These are phyloP conservation scores for Lynx canadensis DNA, from an alignment of 2,113 vertebrate genomes.

Conservation along the genomic window DNA sequence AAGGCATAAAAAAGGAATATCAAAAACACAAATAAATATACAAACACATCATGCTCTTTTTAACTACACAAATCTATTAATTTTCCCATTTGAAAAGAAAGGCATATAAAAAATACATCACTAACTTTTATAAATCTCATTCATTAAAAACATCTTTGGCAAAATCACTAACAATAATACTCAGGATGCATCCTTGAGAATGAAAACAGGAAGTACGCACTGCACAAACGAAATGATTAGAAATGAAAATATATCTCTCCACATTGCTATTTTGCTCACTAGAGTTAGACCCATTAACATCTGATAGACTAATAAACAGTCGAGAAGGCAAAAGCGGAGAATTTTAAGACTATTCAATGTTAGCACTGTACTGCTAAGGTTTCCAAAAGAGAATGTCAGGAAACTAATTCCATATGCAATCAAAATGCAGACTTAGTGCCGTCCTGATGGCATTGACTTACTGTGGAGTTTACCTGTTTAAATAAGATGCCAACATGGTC, in stretches of 20 bases:
- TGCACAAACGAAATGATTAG: neutral
- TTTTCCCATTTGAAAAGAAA: slow-evolving; percentile 11
- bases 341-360: neutral
- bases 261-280: neutral
- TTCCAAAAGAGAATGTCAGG: slow-evolving; percentile 22
- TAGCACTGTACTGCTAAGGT: neutral
- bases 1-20: neutral
- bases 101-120: neutral
- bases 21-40: neutral
- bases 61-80: neutral
- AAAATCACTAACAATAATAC: slow-evolving; percentile 7
- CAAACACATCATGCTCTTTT: neutral
- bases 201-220: neutral
- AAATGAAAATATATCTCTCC: neutral
- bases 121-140: neutral
- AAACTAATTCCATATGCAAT: neutral
- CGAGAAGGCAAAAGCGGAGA: neutral
- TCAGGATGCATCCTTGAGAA: neutral
- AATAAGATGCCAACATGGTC: neutral
- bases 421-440: neutral
- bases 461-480: neutral
- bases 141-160: neutral
- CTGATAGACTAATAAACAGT: neutral
- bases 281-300: neutral
- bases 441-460: neutral